Conservation (phyloP, 2,797 vertebrate genomes). For the Acomys russatus region DNA sequence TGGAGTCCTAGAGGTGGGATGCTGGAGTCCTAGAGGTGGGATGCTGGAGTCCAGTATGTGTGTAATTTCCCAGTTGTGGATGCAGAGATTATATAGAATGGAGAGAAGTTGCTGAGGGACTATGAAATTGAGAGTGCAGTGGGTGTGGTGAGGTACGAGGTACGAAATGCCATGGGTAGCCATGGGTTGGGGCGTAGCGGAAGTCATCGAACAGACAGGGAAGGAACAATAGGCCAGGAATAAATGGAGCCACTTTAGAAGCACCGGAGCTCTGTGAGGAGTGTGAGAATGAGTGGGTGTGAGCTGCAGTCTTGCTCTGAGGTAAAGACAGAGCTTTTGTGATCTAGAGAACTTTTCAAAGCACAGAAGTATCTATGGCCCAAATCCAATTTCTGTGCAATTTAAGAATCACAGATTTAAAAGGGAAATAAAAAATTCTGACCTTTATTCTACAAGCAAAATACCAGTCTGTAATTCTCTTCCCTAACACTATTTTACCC, state of each 20-base stretch:
- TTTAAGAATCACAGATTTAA: conserved; percentile 16
- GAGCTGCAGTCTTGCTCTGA: not conserved
- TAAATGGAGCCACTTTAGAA: not conserved
- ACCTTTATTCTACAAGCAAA: not conserved
- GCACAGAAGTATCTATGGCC: not conserved
- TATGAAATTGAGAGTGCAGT: not conserved
- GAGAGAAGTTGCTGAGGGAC: not conserved
- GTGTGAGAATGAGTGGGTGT: not conserved
- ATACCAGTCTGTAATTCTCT: not conserved
- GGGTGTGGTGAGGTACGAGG: not conserved
- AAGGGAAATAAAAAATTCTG: not conserved
- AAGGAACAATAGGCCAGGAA: not conserved
- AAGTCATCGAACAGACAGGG: not conserved
- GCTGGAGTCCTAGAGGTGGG: too few species aligned
- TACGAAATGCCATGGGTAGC: not conserved
- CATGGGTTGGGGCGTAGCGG: not conserved
- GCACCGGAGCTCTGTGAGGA: not conserved
- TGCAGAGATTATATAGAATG: not conserved
- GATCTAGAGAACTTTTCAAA: not conserved
- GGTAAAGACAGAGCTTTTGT: not conserved
- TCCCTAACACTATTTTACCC: not conserved
- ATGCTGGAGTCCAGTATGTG: too few species aligned
- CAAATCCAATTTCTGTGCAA: not conserved
- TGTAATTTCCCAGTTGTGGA: not conserved
- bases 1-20: too few species aligned